These are phyloP conservation scores for Scaptomyza montana DNA, from an alignment of 1,140 invertebrate genomes.

Conservation along the genomic window DNA sequence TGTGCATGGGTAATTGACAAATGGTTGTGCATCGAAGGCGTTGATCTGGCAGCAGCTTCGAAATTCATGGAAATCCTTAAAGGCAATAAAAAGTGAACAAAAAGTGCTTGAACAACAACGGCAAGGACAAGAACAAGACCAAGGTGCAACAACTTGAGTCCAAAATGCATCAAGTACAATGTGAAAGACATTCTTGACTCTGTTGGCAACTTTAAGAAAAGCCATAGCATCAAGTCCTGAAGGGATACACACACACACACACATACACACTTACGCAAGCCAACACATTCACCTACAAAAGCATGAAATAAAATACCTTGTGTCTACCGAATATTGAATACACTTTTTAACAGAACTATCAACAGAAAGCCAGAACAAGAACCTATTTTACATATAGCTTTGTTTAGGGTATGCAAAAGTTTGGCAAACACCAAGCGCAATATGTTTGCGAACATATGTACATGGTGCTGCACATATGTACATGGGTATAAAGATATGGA, in stretches of 20 bases:
- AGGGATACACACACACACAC: slow-evolving; percentile 7
- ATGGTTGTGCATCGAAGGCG: slow-evolving; percentile 23
- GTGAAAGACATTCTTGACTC: slow-evolving; percentile 33
- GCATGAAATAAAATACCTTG: background rate
- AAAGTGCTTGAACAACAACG: slow-evolving; percentile 4
- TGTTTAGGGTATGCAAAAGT: background rate
- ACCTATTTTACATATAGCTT: background rate
- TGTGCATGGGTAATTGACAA: background rate
- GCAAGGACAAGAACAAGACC: slow-evolving; percentile 2
- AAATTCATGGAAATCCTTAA: background rate
- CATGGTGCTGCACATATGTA: background rate
- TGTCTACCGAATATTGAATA: background rate
- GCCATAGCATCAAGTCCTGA: background rate
- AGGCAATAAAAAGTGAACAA: background rate
- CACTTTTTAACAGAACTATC: background rate
- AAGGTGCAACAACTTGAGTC: slow-evolving; percentile 12
- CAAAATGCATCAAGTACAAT: slow-evolving; percentile 23
- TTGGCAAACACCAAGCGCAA: slow-evolving; percentile 20
- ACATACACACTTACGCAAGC: no score
- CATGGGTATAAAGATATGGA: slow-evolving; percentile 19
- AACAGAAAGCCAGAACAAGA: no score
- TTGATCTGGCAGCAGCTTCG: slow-evolving; percentile 27
- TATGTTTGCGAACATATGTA: slow-evolving; percentile 7
- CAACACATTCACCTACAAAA: background rate
- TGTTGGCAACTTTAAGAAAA: slow-evolving; percentile 8